A percentile compares a stretch with the other conserved stretches of the same genome.
These are phyloP conservation scores for Bufo gargarizans DNA, from an alignment of 2,113 vertebrate genomes.

Conservation along the genomic window DNA sequence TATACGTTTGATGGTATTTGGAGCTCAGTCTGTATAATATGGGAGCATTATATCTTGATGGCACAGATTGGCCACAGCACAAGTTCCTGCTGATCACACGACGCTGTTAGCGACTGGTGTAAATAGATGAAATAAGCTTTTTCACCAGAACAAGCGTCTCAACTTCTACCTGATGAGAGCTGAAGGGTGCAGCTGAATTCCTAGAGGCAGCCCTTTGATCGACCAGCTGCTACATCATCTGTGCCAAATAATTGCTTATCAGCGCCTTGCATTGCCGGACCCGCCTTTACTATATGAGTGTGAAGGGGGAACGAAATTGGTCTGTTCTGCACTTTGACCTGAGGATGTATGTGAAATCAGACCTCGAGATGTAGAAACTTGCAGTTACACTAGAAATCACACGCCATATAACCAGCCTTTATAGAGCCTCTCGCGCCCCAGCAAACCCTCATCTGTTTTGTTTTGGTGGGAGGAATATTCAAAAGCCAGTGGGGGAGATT, in stretches of 20 bases:
- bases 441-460: no score
- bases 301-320: background rate
- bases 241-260: slow-evolving; percentile 39
- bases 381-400: background rate
- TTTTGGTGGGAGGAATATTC: no score
- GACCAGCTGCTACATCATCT: slow-evolving; percentile 25
- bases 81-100: background rate
- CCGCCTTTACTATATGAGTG: background rate
- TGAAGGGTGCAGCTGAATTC: slow-evolving; percentile 47
- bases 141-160: slow-evolving; percentile 26
- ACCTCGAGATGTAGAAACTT: background rate
- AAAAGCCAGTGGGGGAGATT: no score
- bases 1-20: background rate
- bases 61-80: background rate
- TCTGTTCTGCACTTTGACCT: slow-evolving; percentile 7
- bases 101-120: slow-evolving; percentile 21
- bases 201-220: slow-evolving; percentile 31
- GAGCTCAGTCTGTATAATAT: background rate
- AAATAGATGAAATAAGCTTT: slow-evolving; percentile 12
- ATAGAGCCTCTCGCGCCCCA: no score
- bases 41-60: background rate
- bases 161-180: slow-evolving; percentile 41
- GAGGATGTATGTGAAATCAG: background rate
- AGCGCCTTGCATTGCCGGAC: background rate
- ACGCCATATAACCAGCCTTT: background rate